Evolutionary conservation across 2,797 vertebrate genomes (phyloP).

Genomic region (Acropternis orthonyx): DNA sequence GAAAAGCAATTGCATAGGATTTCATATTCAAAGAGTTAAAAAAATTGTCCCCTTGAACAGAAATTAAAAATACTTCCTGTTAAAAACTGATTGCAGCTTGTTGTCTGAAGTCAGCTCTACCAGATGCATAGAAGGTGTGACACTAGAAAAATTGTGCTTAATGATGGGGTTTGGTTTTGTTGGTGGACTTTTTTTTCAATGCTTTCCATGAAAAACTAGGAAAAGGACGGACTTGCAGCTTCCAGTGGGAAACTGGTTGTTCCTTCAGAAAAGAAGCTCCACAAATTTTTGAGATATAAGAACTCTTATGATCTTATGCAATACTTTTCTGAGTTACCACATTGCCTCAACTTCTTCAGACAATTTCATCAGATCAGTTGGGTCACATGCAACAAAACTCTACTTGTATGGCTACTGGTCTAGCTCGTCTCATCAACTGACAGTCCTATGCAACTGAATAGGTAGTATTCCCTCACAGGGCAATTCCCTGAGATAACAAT

Average conservation of each 20-base stretch:
- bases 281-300: background rate
- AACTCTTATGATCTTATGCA: background rate
- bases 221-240: background rate
- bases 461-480: background rate
- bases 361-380: background rate
- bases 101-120: background rate
- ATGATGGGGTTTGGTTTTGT: background rate
- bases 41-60: background rate
- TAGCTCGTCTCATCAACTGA: background rate
- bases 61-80: background rate
- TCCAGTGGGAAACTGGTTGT: background rate
- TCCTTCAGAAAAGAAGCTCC: background rate
- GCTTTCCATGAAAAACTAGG: background rate
- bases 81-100: background rate
- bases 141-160: background rate
- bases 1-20: background rate
- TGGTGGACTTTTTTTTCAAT: background rate
- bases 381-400: background rate
- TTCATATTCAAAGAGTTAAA: background rate
- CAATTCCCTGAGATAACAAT: background rate
- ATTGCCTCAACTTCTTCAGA: background rate
- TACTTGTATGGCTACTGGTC: background rate
- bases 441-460: background rate
- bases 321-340: background rate
- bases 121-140: background rate